Percentiles rank a stretch among this genome's conserved stretches.
phyloP scores from a whole-genome alignment of 2,113 vertebrate genomes.

The Brevimyrus niger region DNA sequence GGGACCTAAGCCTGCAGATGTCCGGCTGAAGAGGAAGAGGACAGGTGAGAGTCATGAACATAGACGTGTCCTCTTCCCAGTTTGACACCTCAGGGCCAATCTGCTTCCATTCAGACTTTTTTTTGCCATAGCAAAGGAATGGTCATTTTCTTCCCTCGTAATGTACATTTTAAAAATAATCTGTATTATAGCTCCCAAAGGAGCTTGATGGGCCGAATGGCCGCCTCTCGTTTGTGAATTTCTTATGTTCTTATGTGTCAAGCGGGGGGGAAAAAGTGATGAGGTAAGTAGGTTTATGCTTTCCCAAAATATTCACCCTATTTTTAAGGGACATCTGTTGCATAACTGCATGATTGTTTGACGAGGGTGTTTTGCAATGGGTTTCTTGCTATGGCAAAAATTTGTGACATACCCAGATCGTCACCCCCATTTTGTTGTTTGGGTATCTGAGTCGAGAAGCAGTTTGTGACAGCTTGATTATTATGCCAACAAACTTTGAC shows the following conservation, averaged over 20 bases:
- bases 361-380: constrained; percentile 60
- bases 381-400: constrained; percentile 94
- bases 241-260: not conserved
- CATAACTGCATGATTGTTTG: constrained; percentile 61
- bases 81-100: constrained; percentile 68
- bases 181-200: not conserved
- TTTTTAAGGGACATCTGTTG: constrained; percentile 12
- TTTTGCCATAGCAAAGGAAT: constrained; percentile 90
- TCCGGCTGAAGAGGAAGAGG: constrained; percentile 96
- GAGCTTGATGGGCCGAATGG: too few species aligned
- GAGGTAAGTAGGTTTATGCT: constrained; percentile 42
- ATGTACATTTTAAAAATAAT: constrained; percentile 24
- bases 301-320: constrained; percentile 18
- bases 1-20: constrained; percentile 92
- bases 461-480: constrained; percentile 95
- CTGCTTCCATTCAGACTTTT: constrained; percentile 75
- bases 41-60: constrained; percentile 84
- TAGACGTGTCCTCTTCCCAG: constrained; percentile 52
- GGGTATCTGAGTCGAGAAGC: constrained; percentile 93
- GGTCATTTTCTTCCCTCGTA: constrained; percentile 55
- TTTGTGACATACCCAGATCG: constrained; percentile 69
- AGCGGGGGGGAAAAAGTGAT: constrained; percentile 30
- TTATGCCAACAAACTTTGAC: constrained; percentile 98
- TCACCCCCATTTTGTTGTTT: constrained; percentile 76
- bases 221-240: too few species aligned